A percentile compares a stretch with the other conserved stretches of the same genome.
These are phyloP conservation scores for Latrodectus elegans DNA, from an alignment of 2,888 invertebrate genomes.

Conservation along the genomic window DNA sequence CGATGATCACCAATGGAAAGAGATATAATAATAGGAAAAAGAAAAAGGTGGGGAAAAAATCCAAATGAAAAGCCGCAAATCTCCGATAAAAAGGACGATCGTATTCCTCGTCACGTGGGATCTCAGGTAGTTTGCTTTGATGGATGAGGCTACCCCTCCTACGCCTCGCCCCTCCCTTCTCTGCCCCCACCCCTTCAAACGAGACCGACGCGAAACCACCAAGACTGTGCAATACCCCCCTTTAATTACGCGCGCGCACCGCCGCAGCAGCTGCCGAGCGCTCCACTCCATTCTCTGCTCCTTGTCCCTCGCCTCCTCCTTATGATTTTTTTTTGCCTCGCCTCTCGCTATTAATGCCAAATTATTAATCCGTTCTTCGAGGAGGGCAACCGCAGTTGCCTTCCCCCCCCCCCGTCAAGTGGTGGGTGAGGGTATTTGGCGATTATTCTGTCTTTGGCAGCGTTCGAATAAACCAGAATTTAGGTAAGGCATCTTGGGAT, in stretches of 20 bases:
- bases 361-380: too few species aligned
- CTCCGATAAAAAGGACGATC: slow-evolving; percentile 32
- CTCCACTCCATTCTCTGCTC: too few species aligned
- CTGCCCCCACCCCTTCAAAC: slow-evolving; percentile 25
- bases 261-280: slow-evolving; percentile 27
- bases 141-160: slow-evolving; percentile 39
- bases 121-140: slow-evolving; percentile 49
- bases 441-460: too few species aligned
- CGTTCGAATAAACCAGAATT: too few species aligned
- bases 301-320: too few species aligned
- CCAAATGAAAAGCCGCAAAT: slow-evolving; percentile 41
- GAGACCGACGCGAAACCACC: slow-evolving; percentile 21
- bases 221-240: slow-evolving; percentile 13
- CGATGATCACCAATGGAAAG: not conserved
- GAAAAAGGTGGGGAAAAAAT: not conserved
- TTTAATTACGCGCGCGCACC: slow-evolving; percentile 36
- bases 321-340: too few species aligned
- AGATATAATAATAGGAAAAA: not conserved
- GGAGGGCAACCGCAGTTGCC: too few species aligned
- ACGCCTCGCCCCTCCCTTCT: slow-evolving; percentile 24
- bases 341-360: too few species aligned
- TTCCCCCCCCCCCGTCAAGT: too few species aligned
- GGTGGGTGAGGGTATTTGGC: too few species aligned
- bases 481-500: too few species aligned
- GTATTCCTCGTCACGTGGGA: slow-evolving; percentile 24